Conservation (phyloP, 2,797 vertebrate species). For the Hippocampus kuda region DNA sequence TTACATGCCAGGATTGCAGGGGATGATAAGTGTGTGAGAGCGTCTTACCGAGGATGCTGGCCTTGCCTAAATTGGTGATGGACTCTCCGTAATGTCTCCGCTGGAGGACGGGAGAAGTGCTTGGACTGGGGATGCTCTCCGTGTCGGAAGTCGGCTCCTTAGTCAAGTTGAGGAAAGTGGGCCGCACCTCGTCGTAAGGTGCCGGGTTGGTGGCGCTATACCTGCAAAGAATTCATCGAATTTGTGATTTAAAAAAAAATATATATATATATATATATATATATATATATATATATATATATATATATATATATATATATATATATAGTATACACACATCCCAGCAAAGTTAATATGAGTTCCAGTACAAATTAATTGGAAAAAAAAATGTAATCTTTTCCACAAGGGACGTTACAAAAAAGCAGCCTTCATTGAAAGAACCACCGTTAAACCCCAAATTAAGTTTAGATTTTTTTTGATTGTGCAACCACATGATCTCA, state of each 20-base stretch:
- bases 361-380: too few species aligned
- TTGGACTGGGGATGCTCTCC: conserved; percentile 83
- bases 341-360: too few species aligned
- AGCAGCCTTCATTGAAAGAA: too few species aligned
- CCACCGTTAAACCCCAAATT: too few species aligned
- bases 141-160: conserved; percentile 79
- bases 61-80: conserved; percentile 94
- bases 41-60: conserved; percentile 82
- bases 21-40: too few species aligned
- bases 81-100: conserved; percentile 91
- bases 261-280: background rate
- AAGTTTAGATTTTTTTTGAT: too few species aligned
- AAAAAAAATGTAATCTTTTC: too few species aligned
- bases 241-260: background rate
- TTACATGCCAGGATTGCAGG: background rate
- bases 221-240: conserved; percentile 39
- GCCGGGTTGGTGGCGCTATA: conserved; percentile 81
- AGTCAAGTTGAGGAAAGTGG: conserved; percentile 79
- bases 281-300: too few species aligned
- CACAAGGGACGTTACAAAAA: too few species aligned
- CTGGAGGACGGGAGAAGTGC: conserved; percentile 82
- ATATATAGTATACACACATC: too few species aligned
- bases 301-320: too few species aligned
- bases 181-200: conserved; percentile 83
- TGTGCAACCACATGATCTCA: too few species aligned